These are phyloP conservation scores for Pachypanchax playfairii DNA, from an alignment of 2,113 vertebrate genomes.

Conservation along the genomic window DNA sequence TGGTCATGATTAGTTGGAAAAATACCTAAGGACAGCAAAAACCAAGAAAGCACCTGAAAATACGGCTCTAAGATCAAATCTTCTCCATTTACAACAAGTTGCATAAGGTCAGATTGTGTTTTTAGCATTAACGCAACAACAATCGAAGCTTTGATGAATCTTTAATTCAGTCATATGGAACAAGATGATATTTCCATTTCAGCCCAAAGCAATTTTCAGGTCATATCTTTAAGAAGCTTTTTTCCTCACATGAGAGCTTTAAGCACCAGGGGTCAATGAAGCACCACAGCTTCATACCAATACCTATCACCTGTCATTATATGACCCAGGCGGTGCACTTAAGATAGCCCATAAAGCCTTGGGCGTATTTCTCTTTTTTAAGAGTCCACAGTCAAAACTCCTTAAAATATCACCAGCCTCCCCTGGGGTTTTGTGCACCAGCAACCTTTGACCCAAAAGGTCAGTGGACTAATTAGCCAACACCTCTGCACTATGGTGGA, in stretches of 20 bases:
- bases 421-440: conserved; percentile 59
- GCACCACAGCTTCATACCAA: conserved; percentile 48
- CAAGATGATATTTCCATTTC: conserved; percentile 29
- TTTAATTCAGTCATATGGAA: too few relatives aligned
- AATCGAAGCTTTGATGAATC: too few relatives aligned
- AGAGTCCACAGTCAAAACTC: conserved; percentile 62
- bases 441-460: conserved; percentile 63
- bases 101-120: too few relatives aligned
- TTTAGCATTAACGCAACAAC: too few relatives aligned
- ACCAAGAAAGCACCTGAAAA: too few relatives aligned
- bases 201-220: conserved; percentile 47
- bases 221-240: conserved; percentile 15
- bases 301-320: conserved; percentile 66
- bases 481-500: conserved; percentile 69
- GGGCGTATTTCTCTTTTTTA: conserved; percentile 58
- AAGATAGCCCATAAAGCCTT: conserved; percentile 26
- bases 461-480: conserved; percentile 78
- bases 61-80: not conserved
- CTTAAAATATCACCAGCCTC: conserved; percentile 69
- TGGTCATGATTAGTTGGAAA: too few relatives aligned
- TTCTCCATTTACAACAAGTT: not conserved
- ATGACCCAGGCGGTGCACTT: conserved; percentile 61
- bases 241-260: conserved; percentile 33
- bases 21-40: too few relatives aligned
- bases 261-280: conserved; percentile 43